Evolutionary conservation across 2,113 vertebrate genomes (phyloP).

Genomic region (Ammodytes dubius): DNA sequence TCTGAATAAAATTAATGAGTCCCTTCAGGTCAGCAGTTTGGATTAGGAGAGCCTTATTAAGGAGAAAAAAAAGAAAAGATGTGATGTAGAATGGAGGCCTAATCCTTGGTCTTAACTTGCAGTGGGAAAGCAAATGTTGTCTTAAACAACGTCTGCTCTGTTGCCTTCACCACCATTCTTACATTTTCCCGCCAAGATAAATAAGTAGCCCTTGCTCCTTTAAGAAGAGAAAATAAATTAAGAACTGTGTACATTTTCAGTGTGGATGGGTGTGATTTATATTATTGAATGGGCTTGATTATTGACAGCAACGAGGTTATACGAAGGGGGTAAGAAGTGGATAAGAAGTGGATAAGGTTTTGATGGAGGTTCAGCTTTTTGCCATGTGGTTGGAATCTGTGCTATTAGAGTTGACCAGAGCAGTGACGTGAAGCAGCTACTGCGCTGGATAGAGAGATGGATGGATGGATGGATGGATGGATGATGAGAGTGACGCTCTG

Average conservation of each 20-base stretch:
- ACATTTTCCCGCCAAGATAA: not conserved
- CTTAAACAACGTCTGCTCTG: not conserved
- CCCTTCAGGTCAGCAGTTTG: conserved; percentile 7
- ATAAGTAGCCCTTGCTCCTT: not conserved
- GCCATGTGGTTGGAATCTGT: not conserved
- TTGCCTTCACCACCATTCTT: not conserved
- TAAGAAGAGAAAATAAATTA: not conserved
- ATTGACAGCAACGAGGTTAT: not conserved
- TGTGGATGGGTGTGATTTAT: not conserved
- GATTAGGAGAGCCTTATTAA: not conserved
- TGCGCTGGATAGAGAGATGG: conserved; percentile 24
- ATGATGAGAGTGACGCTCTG: conserved; percentile 4
- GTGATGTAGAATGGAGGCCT: not conserved
- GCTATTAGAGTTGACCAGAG: conserved; percentile 38
- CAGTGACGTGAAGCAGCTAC: conserved; percentile 27
- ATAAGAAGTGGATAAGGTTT: not conserved
- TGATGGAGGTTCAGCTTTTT: not conserved
- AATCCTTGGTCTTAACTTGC: not conserved
- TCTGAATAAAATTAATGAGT: not conserved
- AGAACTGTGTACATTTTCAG: not conserved
- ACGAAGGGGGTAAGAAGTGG: not conserved
- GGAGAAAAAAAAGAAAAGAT: not conserved
- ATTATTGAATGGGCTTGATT: conserved; percentile 7
- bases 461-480: conserved; percentile 53
- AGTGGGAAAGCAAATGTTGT: not conserved